Percentiles rank a stretch among this genome's conserved stretches.
Conservation (phyloP, 2,888 invertebrate species). For the Pantelozetes paolii region DNA sequence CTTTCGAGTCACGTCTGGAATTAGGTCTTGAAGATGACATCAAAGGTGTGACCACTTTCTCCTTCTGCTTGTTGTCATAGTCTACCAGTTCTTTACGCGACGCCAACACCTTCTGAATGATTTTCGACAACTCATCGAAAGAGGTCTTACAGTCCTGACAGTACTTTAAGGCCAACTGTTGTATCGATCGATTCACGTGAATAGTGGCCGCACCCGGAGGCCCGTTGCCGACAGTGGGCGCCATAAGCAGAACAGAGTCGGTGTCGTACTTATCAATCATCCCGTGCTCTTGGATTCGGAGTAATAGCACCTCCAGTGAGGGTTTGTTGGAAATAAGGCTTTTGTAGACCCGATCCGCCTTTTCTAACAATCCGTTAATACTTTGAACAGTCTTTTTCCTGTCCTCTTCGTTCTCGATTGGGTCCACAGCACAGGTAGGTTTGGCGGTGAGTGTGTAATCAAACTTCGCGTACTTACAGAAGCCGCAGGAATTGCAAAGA, state of each 20-base stretch:
- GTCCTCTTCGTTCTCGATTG: constrained; percentile 94
- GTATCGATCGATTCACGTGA: constrained; percentile 86
- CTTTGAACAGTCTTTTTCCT: constrained; percentile 87
- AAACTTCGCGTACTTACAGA: constrained; percentile 98
- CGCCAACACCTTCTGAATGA: constrained; percentile 66
- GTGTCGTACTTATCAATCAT: constrained; percentile 57
- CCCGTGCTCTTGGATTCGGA: constrained; percentile 80
- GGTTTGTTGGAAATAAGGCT: constrained; percentile 86
- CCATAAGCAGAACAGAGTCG: constrained; percentile 50
- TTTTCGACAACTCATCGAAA: constrained; percentile 81
- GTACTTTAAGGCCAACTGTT: constrained; percentile 88
- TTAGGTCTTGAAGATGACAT: not conserved
- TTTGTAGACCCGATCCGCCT: constrained; percentile 88
- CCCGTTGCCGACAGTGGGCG: not conserved
- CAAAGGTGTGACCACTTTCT: constrained; percentile 47
- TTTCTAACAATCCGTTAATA: constrained; percentile 83
- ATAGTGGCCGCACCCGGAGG: constrained; percentile 57
- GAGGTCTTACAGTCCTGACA: constrained; percentile 89
- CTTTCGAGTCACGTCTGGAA: constrained; percentile 38
- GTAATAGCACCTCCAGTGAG: constrained; percentile 72
- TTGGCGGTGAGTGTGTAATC: constrained; percentile 87
- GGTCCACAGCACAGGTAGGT: constrained; percentile 92
- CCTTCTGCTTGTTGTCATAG: constrained; percentile 66
- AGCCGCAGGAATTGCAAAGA: constrained; percentile 96
- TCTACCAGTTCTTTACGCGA: constrained; percentile 84